Evolutionary conservation across 2,113 vertebrate species (phyloP).

Genomic region (Lanius ludovicianus): DNA sequence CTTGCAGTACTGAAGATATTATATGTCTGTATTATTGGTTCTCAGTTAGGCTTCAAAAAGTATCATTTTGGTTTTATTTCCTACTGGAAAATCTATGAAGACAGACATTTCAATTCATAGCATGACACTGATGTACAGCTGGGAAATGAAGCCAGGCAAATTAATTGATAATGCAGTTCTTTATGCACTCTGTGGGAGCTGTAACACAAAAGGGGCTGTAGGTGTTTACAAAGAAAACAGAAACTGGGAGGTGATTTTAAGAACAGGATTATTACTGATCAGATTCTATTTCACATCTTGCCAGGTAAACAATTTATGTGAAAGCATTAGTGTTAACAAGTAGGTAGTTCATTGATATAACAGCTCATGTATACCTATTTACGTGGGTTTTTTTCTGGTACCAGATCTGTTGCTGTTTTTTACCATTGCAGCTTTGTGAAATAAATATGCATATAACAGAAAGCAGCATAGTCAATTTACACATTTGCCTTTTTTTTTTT

Average conservation of each 20-base stretch:
- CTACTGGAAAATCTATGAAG: background rate
- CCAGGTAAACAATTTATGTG: background rate
- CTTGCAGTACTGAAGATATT: background rate
- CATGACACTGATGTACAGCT: background rate
- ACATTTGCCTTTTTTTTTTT: background rate
- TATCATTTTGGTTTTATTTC: background rate
- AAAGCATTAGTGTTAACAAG: background rate
- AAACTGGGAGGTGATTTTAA: background rate
- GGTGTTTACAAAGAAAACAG: background rate
- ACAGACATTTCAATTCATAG: background rate
- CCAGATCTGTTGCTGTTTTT: background rate
- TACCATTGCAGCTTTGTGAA: background rate
- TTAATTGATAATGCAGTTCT: constrained; percentile 1
- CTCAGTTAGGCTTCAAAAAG: background rate
- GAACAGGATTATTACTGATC: background rate
- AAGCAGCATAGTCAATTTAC: background rate
- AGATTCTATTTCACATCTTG: background rate
- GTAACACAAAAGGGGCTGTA: background rate
- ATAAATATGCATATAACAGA: background rate
- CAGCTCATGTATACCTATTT: background rate
- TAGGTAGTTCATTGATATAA: background rate
- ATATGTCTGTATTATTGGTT: background rate
- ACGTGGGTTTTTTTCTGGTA: fast-evolving
- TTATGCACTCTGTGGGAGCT: background rate
- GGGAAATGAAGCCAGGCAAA: background rate